phyloP scores from a whole-genome alignment of 2,888 invertebrate genomes.

The Macrophya annulata region DNA sequence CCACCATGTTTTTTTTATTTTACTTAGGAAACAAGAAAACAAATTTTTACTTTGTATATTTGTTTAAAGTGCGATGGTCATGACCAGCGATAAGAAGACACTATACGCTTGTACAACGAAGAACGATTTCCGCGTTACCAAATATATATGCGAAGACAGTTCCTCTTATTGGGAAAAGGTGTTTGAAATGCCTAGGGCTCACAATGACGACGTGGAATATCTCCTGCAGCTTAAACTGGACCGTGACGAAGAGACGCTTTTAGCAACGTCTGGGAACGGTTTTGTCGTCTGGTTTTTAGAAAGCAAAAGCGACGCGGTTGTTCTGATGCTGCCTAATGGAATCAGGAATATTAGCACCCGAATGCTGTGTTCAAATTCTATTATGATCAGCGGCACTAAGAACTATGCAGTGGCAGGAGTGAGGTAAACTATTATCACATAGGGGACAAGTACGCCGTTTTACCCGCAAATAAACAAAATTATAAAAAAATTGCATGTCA shows the following conservation, averaged over 20 bases:
- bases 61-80: constrained; percentile 83
- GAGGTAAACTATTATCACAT: constrained; percentile 85
- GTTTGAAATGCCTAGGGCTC: constrained; percentile 84
- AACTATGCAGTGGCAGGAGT: constrained; percentile 98
- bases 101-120: constrained; percentile 88
- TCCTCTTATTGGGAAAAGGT: constrained; percentile 84
- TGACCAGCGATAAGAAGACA: constrained; percentile 85
- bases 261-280: constrained; percentile 92
- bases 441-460: neutral
- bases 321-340: constrained; percentile 90
- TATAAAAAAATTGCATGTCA: too few species aligned
- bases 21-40: neutral
- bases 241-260: constrained; percentile 89
- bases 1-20: neutral
- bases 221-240: constrained; percentile 92
- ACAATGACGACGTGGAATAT: constrained; percentile 88
- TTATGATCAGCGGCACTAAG: constrained; percentile 94
- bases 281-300: constrained; percentile 92
- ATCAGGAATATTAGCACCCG: constrained; percentile 96
- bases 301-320: constrained; percentile 82
- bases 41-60: neutral
- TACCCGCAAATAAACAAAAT: too few species aligned
- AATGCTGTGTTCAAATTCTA: constrained; percentile 94
- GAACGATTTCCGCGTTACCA: constrained; percentile 82
- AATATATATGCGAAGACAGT: constrained; percentile 80